Percentiles rank a stretch among this genome's conserved stretches.
Evolutionary conservation across 2,113 vertebrate species (phyloP).

Genomic region (Rhodinocichla rosea): DNA sequence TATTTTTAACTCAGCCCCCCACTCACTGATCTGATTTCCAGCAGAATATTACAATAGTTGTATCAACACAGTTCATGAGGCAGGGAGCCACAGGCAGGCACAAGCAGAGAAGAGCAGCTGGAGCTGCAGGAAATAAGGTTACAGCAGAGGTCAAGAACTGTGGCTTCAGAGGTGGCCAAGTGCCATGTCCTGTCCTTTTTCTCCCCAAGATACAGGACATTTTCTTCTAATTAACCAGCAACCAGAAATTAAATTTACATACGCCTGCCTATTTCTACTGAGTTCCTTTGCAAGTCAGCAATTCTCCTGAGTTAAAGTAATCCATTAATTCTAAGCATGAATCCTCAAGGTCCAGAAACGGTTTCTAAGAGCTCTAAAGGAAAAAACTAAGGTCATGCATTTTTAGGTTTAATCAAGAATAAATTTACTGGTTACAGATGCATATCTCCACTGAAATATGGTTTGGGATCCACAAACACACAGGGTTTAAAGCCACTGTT

Average conservation of each 20-base stretch:
- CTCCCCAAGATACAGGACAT: not conserved
- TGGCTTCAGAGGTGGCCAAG: not conserved
- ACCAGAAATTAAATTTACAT: not conserved
- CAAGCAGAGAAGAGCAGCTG: not conserved
- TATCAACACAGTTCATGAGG: not conserved
- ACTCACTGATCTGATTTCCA: not conserved
- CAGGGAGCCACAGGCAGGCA: not conserved
- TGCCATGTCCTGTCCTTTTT: not conserved
- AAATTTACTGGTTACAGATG: not conserved
- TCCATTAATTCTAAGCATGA: not conserved
- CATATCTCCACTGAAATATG: not conserved
- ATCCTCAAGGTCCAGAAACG: not conserved
- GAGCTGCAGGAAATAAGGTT: not conserved
- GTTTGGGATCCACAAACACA: not conserved
- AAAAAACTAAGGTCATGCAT: not conserved
- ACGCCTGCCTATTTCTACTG: not conserved
- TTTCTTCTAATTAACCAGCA: not conserved
- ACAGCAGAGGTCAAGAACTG: not conserved
- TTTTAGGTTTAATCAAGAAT: not conserved
- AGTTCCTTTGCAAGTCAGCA: not conserved
- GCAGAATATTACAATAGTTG: not conserved
- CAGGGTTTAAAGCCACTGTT: not conserved
- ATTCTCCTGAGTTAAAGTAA: not conserved
- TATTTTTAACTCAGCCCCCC: not conserved
- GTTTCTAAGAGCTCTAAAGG: not conserved